Evolutionary conservation across 2,113 vertebrate species (phyloP).

Genomic region (Candoia aspera): DNA sequence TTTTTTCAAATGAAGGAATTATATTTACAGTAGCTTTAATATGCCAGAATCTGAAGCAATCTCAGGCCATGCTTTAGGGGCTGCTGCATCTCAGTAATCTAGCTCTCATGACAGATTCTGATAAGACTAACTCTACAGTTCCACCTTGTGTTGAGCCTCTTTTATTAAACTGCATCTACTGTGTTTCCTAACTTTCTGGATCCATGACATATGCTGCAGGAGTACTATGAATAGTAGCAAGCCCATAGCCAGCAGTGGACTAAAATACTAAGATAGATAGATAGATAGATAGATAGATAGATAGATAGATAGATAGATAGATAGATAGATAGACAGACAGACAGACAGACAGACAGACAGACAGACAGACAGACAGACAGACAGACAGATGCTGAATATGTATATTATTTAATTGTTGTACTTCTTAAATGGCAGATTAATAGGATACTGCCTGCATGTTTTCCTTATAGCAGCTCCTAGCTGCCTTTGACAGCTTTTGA

Average conservation of each 20-base stretch:
- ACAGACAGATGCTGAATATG: too few relatives aligned
- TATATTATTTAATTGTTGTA: not conserved
- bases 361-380: too few relatives aligned
- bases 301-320: not conserved
- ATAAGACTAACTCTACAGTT: not conserved
- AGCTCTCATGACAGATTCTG: not conserved
- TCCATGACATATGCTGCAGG: not conserved
- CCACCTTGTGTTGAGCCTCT: not conserved
- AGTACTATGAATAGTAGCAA: not conserved
- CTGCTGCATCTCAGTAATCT: not conserved
- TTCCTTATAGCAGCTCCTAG: not conserved
- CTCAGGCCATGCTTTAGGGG: not conserved
- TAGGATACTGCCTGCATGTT: not conserved
- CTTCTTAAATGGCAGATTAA: not conserved
- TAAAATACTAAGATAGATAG: not conserved
- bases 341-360: not conserved
- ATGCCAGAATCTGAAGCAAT: not conserved
- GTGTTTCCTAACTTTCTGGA: not conserved
- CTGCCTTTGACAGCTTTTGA: not conserved
- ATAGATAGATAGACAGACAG: too few relatives aligned
- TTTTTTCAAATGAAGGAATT: not conserved
- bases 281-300: too few relatives aligned
- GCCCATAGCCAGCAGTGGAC: not conserved
- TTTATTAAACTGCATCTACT: not conserved
- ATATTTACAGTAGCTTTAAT: not conserved